Percentiles rank a stretch among this genome's conserved stretches.
phyloP scores from a whole-genome alignment of 92 coral and sea anemone genomes.

The Anthopleura xanthogrammica region DNA sequence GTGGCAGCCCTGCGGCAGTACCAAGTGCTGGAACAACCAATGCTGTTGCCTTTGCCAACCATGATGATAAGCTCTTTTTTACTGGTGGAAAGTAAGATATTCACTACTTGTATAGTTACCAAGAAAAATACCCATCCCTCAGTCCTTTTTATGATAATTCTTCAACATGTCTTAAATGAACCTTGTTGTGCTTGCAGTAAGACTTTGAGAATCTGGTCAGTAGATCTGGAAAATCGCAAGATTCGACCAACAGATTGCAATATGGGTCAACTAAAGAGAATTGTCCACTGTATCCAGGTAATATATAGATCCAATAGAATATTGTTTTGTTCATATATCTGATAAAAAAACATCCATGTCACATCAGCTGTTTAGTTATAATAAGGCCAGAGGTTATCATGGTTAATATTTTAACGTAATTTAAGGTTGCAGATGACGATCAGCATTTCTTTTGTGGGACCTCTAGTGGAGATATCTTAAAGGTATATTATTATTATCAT shows the following conservation, averaged over 20 bases:
- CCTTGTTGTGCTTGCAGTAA: slow-evolving; percentile 48
- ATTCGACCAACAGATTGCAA: slow-evolving; percentile 85
- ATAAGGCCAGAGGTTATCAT: neutral
- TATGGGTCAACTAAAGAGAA: slow-evolving; percentile 92
- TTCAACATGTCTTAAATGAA: neutral
- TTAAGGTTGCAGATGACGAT: slow-evolving; percentile 88
- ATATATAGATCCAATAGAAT: neutral
- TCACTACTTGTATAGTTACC: neutral
- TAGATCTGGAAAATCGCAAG: slow-evolving; percentile 85
- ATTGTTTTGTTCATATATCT: neutral
- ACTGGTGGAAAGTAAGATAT: slow-evolving; percentile 96
- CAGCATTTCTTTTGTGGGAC: slow-evolving; percentile 90
- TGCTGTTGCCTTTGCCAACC: slow-evolving; percentile 87
- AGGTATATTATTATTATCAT: slow-evolving; percentile 37
- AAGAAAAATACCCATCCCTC: neutral
- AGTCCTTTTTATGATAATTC: neutral
- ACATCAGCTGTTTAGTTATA: too few species aligned
- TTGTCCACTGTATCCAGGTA: slow-evolving; percentile 92
- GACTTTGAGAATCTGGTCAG: slow-evolving; percentile 92
- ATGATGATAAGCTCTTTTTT: slow-evolving; percentile 81
- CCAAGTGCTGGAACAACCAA: slow-evolving; percentile 89
- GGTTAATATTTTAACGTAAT: neutral
- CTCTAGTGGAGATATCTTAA: slow-evolving; percentile 90
- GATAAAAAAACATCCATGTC: too few species aligned
- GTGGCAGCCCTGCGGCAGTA: slow-evolving; percentile 95